Conservation (phyloP, 2,113 vertebrate genomes). For the Donacobius atricapilla region DNA sequence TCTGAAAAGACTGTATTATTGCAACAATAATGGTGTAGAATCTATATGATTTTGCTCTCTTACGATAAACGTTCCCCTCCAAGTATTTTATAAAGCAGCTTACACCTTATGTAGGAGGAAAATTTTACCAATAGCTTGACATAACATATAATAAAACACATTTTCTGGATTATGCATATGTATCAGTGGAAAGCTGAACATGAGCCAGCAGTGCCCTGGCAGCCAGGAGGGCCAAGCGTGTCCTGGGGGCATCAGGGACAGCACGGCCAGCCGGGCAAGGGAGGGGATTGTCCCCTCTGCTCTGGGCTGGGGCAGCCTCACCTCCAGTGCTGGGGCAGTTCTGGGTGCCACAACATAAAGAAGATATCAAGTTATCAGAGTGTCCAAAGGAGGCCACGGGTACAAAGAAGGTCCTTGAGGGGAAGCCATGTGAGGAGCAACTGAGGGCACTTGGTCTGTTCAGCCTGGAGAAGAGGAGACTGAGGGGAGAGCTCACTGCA, state of each 20-base stretch:
- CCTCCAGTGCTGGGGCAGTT: not conserved
- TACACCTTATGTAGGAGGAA: not conserved
- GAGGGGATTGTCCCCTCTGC: not conserved
- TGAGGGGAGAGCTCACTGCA: not conserved
- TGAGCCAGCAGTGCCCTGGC: not conserved
- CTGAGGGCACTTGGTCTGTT: not conserved
- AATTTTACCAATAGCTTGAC: not conserved
- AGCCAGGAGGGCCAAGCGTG: rapidly evolving
- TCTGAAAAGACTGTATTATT: not conserved
- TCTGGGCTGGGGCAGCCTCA: rapidly evolving
- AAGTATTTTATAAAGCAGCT: not conserved
- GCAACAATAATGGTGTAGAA: not conserved
- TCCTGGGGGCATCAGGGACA: not conserved
- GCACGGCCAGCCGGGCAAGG: rapidly evolving
- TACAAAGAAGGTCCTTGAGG: not conserved
- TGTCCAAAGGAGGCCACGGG: not conserved
- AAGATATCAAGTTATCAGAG: rapidly evolving
- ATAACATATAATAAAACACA: not conserved
- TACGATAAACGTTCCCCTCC: not conserved
- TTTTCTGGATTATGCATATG: not conserved
- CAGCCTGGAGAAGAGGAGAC: not conserved
- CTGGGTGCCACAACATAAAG: not conserved
- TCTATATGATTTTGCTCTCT: not conserved
- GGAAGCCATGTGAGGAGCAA: rapidly evolving
- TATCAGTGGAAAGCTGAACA: no score